Evolutionary conservation across 2,113 vertebrate species (phyloP), one percentile per base, ranked within the genome.

Genomic region (Pterophyllum scalare): DNA sequence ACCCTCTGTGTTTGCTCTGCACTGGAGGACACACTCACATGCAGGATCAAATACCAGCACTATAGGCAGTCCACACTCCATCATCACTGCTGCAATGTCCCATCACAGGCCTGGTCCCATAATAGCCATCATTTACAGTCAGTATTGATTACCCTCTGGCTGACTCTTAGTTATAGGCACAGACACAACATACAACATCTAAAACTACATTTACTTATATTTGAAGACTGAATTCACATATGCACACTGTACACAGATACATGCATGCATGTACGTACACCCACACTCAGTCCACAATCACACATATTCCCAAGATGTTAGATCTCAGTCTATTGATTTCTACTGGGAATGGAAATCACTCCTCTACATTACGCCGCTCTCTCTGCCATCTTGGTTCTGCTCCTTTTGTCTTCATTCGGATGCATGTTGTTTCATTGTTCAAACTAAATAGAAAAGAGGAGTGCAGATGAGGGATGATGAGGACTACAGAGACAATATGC

Each of bases 61-160:
- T 76, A 85, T 22, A 80, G 49, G n/a, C 84, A 28, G 79, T 54
- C 19, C 26, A 79, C 54, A 76, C 78, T 67, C 59, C 26, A 77
- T 77, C 79, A 81, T 82, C 84, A 83, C 76, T 26, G 58, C 81
- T 81, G 82, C 84, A 85, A 24, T 46, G 82, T 85, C 89, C 83
- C 82, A 88, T 70, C 77, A 85, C 86, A 81, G 82, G 78, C 82
- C 74, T 22, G 20, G 78, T 81, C 81, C 83, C 85, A 88, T 89
- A 91, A 92, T 75, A 85, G 82, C 78, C 88, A 93, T 91, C 89
- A 92, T 89, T 93, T 92, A 88, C 90, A 89, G 91, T 82, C 88
- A 62, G 59, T 91, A 94, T 95, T 88, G 90, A 94, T 92, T 77
- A 87, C 82, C 81, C 77, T 84, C 59, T 70, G 75, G 77, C 80